phyloP scores from a whole-genome alignment of 2,113 vertebrate species.

The Sporophila hypoxantha region DNA sequence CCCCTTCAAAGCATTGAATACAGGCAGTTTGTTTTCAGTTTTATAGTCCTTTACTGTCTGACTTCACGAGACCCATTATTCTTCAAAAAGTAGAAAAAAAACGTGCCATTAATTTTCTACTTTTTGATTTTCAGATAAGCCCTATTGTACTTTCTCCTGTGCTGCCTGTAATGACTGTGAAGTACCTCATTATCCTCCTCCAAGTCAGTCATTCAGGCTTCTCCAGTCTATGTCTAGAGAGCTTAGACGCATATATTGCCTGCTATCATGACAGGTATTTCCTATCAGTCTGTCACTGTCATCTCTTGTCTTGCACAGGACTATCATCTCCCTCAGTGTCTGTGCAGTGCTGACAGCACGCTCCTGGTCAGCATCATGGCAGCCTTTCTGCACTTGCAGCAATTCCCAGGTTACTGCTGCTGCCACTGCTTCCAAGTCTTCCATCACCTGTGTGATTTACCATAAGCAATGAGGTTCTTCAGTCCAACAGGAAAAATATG shows the following conservation, averaged over 20 bases:
- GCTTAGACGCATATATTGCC: constrained; percentile 6
- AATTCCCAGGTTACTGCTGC: not conserved
- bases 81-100: not conserved
- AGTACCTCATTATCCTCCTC: constrained; percentile 50
- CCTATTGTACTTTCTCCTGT: constrained; percentile 22
- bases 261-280: constrained; percentile 27
- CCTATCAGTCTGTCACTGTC: constrained; percentile 32
- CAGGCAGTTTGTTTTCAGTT: constrained; percentile 35
- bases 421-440: not conserved
- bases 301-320: not conserved
- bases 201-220: constrained; percentile 49
- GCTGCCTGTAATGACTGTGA: constrained; percentile 44
- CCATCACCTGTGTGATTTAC: not conserved
- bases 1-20: not conserved
- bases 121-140: constrained; percentile 45
- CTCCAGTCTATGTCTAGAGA: constrained; percentile 1
- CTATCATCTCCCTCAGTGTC: not conserved
- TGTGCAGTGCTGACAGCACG: not conserved
- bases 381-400: not conserved
- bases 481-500: not conserved
- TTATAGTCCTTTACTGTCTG: not conserved
- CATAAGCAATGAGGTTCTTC: not conserved
- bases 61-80: constrained; percentile 13
- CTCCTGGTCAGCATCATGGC: not conserved
- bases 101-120: constrained; percentile 21